A percentile compares a stretch with the other conserved stretches of the same genome.
phyloP scores from a whole-genome alignment of 2,888 invertebrate species.

The Zygaena filipendulae region DNA sequence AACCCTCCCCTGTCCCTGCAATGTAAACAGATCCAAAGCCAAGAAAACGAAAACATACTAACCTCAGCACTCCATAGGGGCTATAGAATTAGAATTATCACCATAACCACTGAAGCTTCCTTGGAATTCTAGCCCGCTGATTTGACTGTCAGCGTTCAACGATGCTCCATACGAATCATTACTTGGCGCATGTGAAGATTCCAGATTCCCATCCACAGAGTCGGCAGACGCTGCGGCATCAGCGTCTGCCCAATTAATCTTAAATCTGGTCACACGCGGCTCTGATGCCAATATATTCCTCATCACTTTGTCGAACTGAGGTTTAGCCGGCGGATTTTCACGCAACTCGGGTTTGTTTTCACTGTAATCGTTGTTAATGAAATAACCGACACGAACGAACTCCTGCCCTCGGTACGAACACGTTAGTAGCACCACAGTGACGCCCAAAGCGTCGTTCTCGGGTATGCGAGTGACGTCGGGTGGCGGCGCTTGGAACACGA shows the following conservation, averaged over 20 bases:
- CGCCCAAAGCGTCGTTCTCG: slow-evolving; percentile 96
- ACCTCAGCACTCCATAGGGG: slow-evolving; percentile 72
- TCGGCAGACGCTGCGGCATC: slow-evolving; percentile 46
- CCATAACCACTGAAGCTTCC: slow-evolving; percentile 61
- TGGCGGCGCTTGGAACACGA: slow-evolving; percentile 95
- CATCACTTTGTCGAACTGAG: slow-evolving; percentile 92
- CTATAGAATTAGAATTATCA: slow-evolving; percentile 73
- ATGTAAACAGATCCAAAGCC: too few relatives aligned
- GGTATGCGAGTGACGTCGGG: slow-evolving; percentile 96
- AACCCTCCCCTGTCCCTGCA: too few relatives aligned
- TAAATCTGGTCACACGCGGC: slow-evolving; percentile 94
- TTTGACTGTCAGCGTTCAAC: slow-evolving; percentile 55
- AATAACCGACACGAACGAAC: slow-evolving; percentile 98
- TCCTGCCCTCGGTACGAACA: slow-evolving; percentile 94
- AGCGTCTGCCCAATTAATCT: slow-evolving; percentile 95
- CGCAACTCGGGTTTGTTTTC: slow-evolving; percentile 91
- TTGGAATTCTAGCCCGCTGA: slow-evolving; percentile 50
- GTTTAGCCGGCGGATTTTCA: slow-evolving; percentile 93
- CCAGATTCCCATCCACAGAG: slow-evolving; percentile 44
- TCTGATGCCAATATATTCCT: slow-evolving; percentile 88
- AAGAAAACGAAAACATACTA: too few relatives aligned
- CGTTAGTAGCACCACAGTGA: slow-evolving; percentile 95
- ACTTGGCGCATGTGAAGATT: slow-evolving; percentile 39
- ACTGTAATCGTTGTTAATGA: slow-evolving; percentile 96
- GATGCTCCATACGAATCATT: slow-evolving; percentile 52